Conservation (phyloP, 2,888 invertebrate species). For the Mongoloraphidia duomilia region DNA sequence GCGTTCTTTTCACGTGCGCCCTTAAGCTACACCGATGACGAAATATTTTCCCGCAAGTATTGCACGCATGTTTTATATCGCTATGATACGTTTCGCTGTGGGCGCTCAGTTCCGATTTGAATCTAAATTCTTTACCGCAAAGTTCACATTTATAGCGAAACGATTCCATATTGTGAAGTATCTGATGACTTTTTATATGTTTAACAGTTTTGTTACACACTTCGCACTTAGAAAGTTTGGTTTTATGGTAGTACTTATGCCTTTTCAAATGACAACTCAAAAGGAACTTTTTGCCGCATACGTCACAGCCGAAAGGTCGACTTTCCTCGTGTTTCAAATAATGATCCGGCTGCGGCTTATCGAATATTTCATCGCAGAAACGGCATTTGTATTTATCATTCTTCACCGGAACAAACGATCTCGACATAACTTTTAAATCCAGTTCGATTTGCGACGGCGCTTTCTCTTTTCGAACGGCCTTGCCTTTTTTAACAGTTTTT, state of each 20-base stretch:
- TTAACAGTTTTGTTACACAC: not conserved
- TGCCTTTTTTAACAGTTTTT: too few species aligned
- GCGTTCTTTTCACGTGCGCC: not conserved
- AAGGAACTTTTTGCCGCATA: slow-evolving; percentile 5
- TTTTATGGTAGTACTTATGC: slow-evolving; percentile 2
- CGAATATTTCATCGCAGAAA: too few species aligned
- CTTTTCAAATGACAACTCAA: not conserved
- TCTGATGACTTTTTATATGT: not conserved
- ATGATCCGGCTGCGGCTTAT: too few species aligned
- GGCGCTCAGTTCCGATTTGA: slow-evolving; percentile 1
- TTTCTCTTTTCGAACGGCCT: too few species aligned
- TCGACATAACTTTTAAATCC: too few species aligned
- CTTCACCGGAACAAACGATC: too few species aligned
- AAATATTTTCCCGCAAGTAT: slow-evolving; percentile 6
- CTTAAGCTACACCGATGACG: not conserved
- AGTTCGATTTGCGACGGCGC: too few species aligned
- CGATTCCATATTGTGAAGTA: too few species aligned
- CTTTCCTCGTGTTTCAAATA: too few species aligned
- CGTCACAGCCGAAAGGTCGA: not conserved
- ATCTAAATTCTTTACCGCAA: slow-evolving; percentile 2
- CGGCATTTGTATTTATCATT: too few species aligned
- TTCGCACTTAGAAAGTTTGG: not conserved
- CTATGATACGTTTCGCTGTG: slow-evolving; percentile 1
- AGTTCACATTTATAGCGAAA: slow-evolving; percentile 1
- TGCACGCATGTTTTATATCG: slow-evolving; percentile 3